A percentile compares a stretch with the other conserved stretches of the same genome.
Evolutionary conservation across 2,797 vertebrate genomes (phyloP).

Genomic region (Lateolabrax maculatus): DNA sequence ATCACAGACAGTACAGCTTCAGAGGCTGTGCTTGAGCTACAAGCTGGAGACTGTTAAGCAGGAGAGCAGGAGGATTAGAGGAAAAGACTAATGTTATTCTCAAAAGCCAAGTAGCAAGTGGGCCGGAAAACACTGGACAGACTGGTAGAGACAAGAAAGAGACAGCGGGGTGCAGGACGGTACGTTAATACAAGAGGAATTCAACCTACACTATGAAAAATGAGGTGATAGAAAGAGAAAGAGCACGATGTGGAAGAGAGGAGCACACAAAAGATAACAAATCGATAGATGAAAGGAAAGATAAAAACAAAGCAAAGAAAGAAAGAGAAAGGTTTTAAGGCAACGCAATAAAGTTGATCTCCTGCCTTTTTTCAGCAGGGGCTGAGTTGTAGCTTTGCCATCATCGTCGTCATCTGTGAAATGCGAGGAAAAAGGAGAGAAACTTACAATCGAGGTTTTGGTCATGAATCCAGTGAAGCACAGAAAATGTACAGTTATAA

Average conservation of each 20-base stretch:
- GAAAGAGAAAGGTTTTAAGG: slow-evolving; percentile 28
- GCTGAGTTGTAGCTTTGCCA: slow-evolving; percentile 93
- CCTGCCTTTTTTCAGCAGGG: slow-evolving; percentile 99
- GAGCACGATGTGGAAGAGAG: slow-evolving; percentile 11
- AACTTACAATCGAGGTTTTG: too few relatives aligned
- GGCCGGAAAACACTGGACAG: slow-evolving; percentile 39
- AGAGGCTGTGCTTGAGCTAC: slow-evolving; percentile 39
- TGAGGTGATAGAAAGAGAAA: slow-evolving; percentile 31
- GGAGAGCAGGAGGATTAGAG: slow-evolving; percentile 24
- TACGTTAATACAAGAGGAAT: slow-evolving; percentile 48
- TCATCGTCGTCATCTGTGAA: slow-evolving; percentile 96
- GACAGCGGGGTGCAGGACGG: slow-evolving; percentile 35
- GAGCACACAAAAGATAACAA: slow-evolving; percentile 9
- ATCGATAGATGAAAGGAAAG: slow-evolving; percentile 14
- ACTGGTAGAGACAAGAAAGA: slow-evolving; percentile 49
- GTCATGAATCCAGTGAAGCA: too few relatives aligned
- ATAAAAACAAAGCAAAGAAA: slow-evolving; percentile 27
- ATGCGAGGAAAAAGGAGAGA: slow-evolving; percentile 80
- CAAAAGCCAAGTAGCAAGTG: slow-evolving; percentile 32
- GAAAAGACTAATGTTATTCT: slow-evolving; percentile 53
- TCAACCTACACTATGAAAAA: slow-evolving; percentile 41
- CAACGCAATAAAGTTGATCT: slow-evolving; percentile 83
- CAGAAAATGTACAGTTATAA: not conserved
- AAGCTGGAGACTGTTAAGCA: slow-evolving; percentile 40
- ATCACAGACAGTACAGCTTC: slow-evolving; percentile 26